Base-by-base conservation (phyloP, 2,888 invertebrate genomes). In the Nomada hirtipes region DNA sequence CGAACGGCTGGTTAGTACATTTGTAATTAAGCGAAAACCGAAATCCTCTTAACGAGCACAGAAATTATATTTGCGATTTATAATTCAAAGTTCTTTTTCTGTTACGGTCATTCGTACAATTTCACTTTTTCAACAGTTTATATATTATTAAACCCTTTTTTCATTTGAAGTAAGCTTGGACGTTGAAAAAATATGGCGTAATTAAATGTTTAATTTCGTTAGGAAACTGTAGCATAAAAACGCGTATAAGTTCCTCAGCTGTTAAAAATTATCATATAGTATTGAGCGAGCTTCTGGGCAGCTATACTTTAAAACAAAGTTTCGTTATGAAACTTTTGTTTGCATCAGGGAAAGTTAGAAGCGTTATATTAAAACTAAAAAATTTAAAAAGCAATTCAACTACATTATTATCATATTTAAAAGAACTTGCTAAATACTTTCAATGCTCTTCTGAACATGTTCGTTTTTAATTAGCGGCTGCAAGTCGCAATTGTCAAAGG, bases 161-260 rank as follows among this genome's bases (percentile, higher is more conserved):
- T 47, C 15, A 50, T 50, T 65, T 4, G 1, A 2, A 36, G 23
- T 10, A 61, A 10, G 29, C 15, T 4, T 52, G 18, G 26, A n/a
- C 7, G 50, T 26, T 18, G 57, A 18, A 7, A 23, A 18, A 69
- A 13, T 10, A 18, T n/a, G 26, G 50, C 29, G n/a, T 57, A 61
- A 69, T 42, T 23, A 64, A 76, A 64, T 68, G 47, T 68, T 52
- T 57, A 42, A 70, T 70, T 52, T 29, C 13, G 55, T 9, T 29
- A 29, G 29, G 11, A 23, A 69, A 26, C 44, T 42, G 52, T 63
- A n/a, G 36, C 68, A 20, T 20, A 18, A 59, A 52, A 79, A 52
- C 55, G 4, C 57, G 23, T 57, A 76, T 67, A 53, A 65, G 20
- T 59, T 65, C 23, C 52, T 2, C 42, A n/a, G 64, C 23, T 57